phyloP scores from a whole-genome alignment of 2,113 vertebrate genomes.

The Xenotilapia caudafasciata region DNA sequence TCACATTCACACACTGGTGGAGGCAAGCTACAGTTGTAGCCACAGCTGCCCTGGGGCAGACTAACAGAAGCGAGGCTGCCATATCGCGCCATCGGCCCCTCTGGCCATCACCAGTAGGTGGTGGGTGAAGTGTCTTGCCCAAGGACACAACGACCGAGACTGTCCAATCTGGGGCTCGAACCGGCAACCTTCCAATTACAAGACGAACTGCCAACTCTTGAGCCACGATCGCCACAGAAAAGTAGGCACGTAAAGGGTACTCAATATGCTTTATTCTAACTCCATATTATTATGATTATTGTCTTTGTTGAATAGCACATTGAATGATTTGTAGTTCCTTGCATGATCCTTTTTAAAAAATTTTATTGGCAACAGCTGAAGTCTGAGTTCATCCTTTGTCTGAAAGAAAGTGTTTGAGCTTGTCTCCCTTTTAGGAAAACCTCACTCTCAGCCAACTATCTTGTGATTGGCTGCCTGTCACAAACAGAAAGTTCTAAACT shows the following conservation, averaged over 20 bases:
- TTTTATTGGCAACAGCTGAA: neutral
- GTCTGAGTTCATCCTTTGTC: neutral
- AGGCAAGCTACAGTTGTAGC: neutral
- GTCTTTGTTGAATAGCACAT: neutral
- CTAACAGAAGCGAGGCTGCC: neutral
- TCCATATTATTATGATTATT: neutral
- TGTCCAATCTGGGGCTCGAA: neutral
- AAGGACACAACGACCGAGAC: neutral
- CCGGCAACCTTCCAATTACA: neutral
- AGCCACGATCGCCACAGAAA: neutral
- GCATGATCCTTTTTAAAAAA: neutral
- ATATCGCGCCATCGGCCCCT: accelerated
- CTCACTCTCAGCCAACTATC: neutral
- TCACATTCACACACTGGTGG: neutral
- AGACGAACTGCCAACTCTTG: neutral
- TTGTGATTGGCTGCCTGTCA: neutral
- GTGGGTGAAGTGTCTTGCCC: neutral
- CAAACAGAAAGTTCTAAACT: neutral
- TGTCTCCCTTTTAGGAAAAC: neutral
- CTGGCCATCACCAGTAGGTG: neutral
- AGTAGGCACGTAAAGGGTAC: neutral
- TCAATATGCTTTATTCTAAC: neutral
- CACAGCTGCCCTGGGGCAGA: neutral
- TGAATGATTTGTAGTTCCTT: neutral
- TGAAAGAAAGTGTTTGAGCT: neutral